These are phyloP conservation scores for Eupithecia pulchellata DNA, from an alignment of 2,888 invertebrate species.

Conservation along the genomic window DNA sequence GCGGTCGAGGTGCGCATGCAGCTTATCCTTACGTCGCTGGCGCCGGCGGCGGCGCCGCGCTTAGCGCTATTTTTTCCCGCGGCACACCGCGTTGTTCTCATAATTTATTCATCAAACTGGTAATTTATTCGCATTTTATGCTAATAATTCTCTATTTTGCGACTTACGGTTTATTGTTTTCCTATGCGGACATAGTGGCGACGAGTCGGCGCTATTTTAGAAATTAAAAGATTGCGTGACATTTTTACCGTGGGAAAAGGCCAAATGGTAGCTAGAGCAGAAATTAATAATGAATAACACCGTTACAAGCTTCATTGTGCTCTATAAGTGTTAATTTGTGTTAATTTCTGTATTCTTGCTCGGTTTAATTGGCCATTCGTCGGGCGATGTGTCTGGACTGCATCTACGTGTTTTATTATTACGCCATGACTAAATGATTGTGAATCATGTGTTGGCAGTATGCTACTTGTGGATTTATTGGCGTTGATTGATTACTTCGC, in stretches of 20 bases:
- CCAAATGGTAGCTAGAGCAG: slow-evolving; percentile 18
- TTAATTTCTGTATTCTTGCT: slow-evolving; percentile 21
- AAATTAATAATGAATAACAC: slow-evolving; percentile 15
- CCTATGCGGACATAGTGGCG: slow-evolving; percentile 52
- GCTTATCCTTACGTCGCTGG: slow-evolving; percentile 77
- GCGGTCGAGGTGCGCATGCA: slow-evolving; percentile 65
- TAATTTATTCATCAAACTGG: slow-evolving; percentile 82
- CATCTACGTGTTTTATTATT: slow-evolving; percentile 5
- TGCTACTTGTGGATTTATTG: slow-evolving; percentile 13
- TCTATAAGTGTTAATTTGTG: slow-evolving; percentile 27
- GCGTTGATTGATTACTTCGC: slow-evolving; percentile 12
- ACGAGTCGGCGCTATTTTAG: slow-evolving; percentile 49
- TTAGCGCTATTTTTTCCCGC: slow-evolving; percentile 80
- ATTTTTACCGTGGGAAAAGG: slow-evolving; percentile 58
- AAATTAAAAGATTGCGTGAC: slow-evolving; percentile 68
- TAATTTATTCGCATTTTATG: slow-evolving; percentile 76
- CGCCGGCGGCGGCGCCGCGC: slow-evolving; percentile 81
- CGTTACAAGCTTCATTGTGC: slow-evolving; percentile 17
- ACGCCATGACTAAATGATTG: slow-evolving; percentile 14
- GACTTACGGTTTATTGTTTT: slow-evolving; percentile 67
- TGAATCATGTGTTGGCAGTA: slow-evolving; percentile 10
- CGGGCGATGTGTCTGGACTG: slow-evolving; percentile 13
- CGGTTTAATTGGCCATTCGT: slow-evolving; percentile 25
- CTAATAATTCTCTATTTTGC: slow-evolving; percentile 73
- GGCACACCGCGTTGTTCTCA: slow-evolving; percentile 69